phyloP scores from a whole-genome alignment of 1,140 invertebrate genomes.

The Caenorhabditis inopinata region DNA sequence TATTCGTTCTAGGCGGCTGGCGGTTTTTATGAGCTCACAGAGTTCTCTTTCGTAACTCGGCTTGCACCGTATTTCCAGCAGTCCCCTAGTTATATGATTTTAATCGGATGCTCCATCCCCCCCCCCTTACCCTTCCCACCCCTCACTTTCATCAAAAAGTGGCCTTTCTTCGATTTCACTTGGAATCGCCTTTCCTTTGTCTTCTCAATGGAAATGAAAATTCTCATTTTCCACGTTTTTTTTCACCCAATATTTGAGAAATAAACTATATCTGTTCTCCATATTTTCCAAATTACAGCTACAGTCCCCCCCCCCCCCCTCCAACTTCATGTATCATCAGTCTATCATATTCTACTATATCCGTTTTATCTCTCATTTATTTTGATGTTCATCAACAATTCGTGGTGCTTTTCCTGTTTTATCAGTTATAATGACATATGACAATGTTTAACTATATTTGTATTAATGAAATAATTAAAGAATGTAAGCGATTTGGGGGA shows the following conservation, averaged over 20 bases:
- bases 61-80: constrained; percentile 12
- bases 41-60: constrained; percentile 22
- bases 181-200: not conserved
- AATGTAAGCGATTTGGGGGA: not conserved
- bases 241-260: not conserved
- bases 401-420: constrained; percentile 31
- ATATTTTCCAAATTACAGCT: not conserved
- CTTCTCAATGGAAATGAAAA: not conserved
- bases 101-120: no score
- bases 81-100: not conserved
- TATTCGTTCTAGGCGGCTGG: not conserved
- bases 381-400: constrained; percentile 31
- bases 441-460: constrained; percentile 29
- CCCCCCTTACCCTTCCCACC: no score
- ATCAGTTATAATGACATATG: constrained; percentile 31
- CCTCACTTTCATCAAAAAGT: not conserved
- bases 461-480: not conserved
- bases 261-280: not conserved
- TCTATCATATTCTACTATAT: not conserved
- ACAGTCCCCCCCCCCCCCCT: not conserved
- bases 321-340: not conserved
- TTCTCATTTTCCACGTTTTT: not conserved
- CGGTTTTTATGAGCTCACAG: not conserved
- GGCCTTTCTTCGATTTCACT: constrained; percentile 27
- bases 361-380: not conserved